These are phyloP conservation scores for Pristionchus mayeri DNA, from an alignment of 2,888 invertebrate genomes.

Conservation along the genomic window DNA sequence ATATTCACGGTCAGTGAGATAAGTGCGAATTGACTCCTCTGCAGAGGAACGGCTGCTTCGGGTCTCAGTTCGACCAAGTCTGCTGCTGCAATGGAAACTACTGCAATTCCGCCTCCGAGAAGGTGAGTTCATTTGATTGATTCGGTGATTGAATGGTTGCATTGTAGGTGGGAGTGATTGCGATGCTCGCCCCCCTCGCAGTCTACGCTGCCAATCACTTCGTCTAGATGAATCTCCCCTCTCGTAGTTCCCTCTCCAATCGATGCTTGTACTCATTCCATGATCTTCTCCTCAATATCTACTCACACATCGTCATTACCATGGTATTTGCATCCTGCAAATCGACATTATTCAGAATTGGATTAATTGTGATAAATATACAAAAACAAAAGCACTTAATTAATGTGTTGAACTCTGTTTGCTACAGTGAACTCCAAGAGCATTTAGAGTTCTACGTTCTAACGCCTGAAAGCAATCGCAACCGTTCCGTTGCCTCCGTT, in stretches of 20 bases:
- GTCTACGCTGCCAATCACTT: conserved; percentile 21
- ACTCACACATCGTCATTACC: conserved; percentile 34
- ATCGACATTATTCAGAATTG: background rate
- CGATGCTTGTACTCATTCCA: conserved; percentile 26
- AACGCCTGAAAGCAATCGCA: too few relatives aligned
- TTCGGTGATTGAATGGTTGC: background rate
- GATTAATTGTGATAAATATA: background rate
- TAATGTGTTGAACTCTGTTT: too few relatives aligned
- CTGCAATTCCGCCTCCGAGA: conserved; percentile 55
- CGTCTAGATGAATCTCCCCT: background rate
- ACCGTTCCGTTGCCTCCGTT: too few relatives aligned
- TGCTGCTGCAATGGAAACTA: conserved; percentile 62
- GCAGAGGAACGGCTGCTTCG: conserved; percentile 62
- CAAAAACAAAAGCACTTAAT: too few relatives aligned
- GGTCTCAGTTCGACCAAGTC: conserved; percentile 56
- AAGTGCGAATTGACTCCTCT: conserved; percentile 47
- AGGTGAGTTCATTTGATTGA: background rate
- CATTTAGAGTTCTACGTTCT: too few relatives aligned
- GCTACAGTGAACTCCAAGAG: too few relatives aligned
- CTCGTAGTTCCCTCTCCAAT: background rate
- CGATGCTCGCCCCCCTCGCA: conserved; percentile 28
- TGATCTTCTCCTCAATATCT: conserved; percentile 17
- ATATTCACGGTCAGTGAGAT: background rate
- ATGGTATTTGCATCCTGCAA: conserved; percentile 10
- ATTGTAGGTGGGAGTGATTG: background rate